Percentiles rank a stretch among this genome's conserved stretches.
Evolutionary conservation across 2,888 invertebrate genomes (phyloP).

Genomic region (Cheilosia impressa): DNA sequence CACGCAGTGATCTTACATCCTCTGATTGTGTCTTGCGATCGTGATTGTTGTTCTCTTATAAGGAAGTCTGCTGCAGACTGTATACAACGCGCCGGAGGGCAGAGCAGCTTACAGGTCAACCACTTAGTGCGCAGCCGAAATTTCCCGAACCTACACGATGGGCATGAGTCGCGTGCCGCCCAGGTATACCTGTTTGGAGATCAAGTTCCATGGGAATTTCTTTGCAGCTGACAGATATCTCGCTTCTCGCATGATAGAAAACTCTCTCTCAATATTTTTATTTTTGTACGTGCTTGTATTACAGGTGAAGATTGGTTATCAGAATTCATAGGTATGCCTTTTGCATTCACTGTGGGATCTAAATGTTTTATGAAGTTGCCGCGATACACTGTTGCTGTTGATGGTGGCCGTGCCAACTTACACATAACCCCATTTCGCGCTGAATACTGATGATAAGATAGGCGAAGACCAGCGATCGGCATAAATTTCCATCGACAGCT

Average conservation of each 20-base stretch:
- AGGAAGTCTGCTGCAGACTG: constrained; percentile 63
- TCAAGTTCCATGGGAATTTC: constrained; percentile 44
- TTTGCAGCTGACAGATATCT: constrained; percentile 52
- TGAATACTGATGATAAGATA: constrained; percentile 38
- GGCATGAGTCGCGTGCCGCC: constrained; percentile 70
- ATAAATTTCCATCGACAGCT: constrained; percentile 60
- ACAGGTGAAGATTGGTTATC: constrained; percentile 13
- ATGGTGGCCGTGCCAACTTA: background rate
- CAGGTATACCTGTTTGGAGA: constrained; percentile 47
- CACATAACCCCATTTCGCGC: background rate
- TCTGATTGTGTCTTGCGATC: constrained; percentile 51
- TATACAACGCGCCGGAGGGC: constrained; percentile 46
- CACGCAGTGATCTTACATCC: constrained; percentile 48
- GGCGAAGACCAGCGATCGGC: background rate
- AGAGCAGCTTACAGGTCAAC: constrained; percentile 70
- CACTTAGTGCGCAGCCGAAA: constrained; percentile 73
- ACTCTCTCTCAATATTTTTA: background rate
- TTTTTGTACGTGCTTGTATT: background rate
- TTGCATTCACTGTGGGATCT: background rate
- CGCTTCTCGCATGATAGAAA: constrained; percentile 28
- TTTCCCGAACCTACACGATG: constrained; percentile 65
- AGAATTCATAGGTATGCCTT: constrained; percentile 17
- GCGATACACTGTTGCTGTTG: background rate
- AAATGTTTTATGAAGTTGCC: constrained; percentile 13
- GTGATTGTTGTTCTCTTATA: constrained; percentile 58